These are phyloP conservation scores for Okapia johnstoni DNA, from an alignment of 2,113 vertebrate genomes.

Conservation along the genomic window DNA sequence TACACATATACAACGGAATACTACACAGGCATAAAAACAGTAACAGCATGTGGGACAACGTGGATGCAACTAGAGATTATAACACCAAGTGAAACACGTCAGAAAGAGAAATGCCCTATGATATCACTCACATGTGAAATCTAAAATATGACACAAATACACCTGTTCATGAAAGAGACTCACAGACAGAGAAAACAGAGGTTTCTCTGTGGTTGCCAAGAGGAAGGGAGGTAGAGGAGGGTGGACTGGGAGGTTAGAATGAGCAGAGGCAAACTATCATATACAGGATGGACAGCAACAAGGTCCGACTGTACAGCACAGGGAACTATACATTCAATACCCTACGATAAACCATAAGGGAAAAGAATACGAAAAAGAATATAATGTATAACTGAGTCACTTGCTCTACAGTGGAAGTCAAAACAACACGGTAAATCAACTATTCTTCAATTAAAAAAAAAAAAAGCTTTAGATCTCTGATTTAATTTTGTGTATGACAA, in stretches of 20 bases:
- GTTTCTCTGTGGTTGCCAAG: background rate
- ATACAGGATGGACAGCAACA: accelerated
- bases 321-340: accelerated
- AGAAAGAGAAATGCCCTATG: too few relatives aligned
- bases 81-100: too few relatives aligned
- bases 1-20: accelerated
- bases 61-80: too few relatives aligned
- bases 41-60: accelerated
- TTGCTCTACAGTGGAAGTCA: too few relatives aligned
- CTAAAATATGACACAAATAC: too few relatives aligned
- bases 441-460: background rate
- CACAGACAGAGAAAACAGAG: background rate
- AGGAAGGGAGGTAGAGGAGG: background rate
- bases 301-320: background rate
- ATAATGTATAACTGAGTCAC: accelerated
- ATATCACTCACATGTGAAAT: too few relatives aligned
- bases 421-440: background rate
- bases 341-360: background rate
- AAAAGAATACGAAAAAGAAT: too few relatives aligned
- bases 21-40: too few relatives aligned
- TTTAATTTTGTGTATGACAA: too few relatives aligned
- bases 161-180: background rate
- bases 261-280: accelerated
- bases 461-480: background rate
- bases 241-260: background rate